Evolutionary conservation across 1,140 invertebrate species (phyloP), one percentile per base, ranked within the genome.

Genomic region (Drosophila pandora): DNA sequence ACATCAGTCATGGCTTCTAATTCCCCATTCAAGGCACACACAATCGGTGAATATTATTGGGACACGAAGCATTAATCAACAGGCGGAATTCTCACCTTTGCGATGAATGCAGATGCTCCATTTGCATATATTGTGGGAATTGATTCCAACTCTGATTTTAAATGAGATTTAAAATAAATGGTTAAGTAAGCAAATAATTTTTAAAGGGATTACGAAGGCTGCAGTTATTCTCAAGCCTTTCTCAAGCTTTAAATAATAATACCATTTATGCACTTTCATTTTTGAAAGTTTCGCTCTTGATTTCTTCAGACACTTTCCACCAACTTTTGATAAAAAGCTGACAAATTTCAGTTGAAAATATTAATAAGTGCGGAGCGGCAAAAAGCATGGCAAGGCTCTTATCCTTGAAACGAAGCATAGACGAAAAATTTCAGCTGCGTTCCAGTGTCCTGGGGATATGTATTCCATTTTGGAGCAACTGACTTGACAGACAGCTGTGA

Each of bases 41-140:
- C 60, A 59, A 37, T 55, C 47, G 57, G 63, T 68, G 52, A 78
- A 79, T 81, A 87, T 70, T 87, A 81, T 77, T 22, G 9, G 43
- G 78, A 70, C 82, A 87, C 73, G 78, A 52, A 49, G 56, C 82
- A 84, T 84, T 84, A 84, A 87, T 84, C 80, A 85, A 69, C 67
- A 63, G 50, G 57, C 49, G 43, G 72, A 63, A 37, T 50, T 75
- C 52, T 63, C 52, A 57, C 41, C 34, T 54, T 57, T 47, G 63
- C 62, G 58, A 77, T 60, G 68, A 21, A 47, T 47, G 21, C 21
- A 22, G 21, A 10, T 47, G 21, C 43, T 23, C 7, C 23, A 47
- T 47, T 47, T 22, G 43, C 9, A 43, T 7, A 21, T 43, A 13
- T 43, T 43, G 7, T 43, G 1, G 21, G 41, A 54, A 53, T 64